Evolutionary conservation across 2,888 invertebrate species (phyloP).

Genomic region (Drosophila nigritarsus): DNA sequence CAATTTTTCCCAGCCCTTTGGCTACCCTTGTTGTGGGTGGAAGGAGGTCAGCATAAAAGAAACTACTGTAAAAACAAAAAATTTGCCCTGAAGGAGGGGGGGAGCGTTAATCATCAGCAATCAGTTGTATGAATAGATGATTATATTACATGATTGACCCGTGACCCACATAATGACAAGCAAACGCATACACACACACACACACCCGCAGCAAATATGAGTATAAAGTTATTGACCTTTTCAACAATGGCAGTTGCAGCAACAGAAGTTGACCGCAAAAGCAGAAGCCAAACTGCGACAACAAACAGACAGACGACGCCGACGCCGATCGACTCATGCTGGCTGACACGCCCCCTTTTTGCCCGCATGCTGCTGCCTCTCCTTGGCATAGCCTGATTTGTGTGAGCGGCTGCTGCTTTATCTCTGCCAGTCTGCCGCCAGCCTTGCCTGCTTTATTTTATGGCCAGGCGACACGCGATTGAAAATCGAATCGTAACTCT

Average conservation of each 20-base stretch:
- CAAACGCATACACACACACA: slow-evolving; percentile 24
- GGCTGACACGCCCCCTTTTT: slow-evolving; percentile 47
- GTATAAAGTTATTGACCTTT: slow-evolving; percentile 67
- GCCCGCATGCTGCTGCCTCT: slow-evolving; percentile 45
- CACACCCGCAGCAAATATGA: slow-evolving; percentile 58
- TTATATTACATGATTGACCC: slow-evolving; percentile 66
- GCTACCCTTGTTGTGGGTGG: slow-evolving; percentile 1
- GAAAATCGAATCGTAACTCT: slow-evolving; percentile 58
- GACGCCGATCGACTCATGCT: slow-evolving; percentile 36
- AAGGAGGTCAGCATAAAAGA: not conserved
- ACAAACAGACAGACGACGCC: slow-evolving; percentile 1
- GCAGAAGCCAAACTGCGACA: slow-evolving; percentile 34
- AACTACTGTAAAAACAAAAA: not conserved
- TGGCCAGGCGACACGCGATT: slow-evolving; percentile 72
- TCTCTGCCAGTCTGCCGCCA: not conserved
- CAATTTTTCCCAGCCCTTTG: not conserved
- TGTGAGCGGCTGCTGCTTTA: slow-evolving; percentile 11
- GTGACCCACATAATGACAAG: slow-evolving; percentile 70
- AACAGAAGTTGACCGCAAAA: slow-evolving; percentile 36
- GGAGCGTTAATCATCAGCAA: slow-evolving; percentile 12
- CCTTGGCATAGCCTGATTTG: slow-evolving; percentile 56
- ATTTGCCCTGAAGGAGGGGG: too few relatives aligned
- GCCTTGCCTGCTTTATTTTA: slow-evolving; percentile 51
- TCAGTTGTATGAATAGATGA: slow-evolving; percentile 23
- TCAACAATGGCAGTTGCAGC: slow-evolving; percentile 25